These are phyloP conservation scores for Salticus scenicus DNA, from an alignment of 2,888 invertebrate species.

Conservation along the genomic window DNA sequence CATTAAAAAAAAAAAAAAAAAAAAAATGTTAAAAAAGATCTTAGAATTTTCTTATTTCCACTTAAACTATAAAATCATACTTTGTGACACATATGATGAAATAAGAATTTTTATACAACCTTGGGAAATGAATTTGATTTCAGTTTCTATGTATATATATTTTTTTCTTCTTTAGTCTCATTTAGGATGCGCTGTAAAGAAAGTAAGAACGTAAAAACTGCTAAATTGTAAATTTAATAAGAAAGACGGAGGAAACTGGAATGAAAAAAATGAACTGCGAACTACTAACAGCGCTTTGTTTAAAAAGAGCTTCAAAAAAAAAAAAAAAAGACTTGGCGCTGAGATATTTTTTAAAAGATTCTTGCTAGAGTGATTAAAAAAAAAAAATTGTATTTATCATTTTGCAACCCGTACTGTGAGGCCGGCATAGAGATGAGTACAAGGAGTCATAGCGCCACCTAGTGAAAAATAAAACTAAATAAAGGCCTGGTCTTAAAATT, in stretches of 20 bases:
- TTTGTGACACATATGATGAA: too few species aligned
- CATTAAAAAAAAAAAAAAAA: too few species aligned
- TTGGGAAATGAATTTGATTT: too few species aligned
- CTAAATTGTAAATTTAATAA: background rate
- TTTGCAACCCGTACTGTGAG: conserved; percentile 36
- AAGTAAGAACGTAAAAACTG: background rate
- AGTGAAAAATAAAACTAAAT: conserved; percentile 30
- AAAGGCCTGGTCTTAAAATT: conserved; percentile 30
- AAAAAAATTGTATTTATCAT: background rate
- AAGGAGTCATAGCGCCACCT: conserved; percentile 40
- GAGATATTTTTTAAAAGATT: background rate
- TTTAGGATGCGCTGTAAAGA: background rate
- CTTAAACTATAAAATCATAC: too few species aligned
- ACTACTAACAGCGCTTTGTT: background rate
- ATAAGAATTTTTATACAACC: too few species aligned
- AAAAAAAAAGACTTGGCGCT: background rate
- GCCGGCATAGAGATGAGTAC: conserved; percentile 21
- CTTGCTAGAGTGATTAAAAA: background rate
- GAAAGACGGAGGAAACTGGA: background rate
- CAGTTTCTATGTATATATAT: background rate
- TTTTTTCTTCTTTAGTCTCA: background rate
- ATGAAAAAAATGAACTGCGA: background rate
- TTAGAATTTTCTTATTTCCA: too few species aligned
- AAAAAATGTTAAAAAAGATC: too few species aligned
- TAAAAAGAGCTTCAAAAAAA: background rate